Percentiles rank a stretch among this genome's conserved stretches.
These are phyloP conservation scores for Onychorhynchus coronatus DNA, from an alignment of 2,113 vertebrate species.

Conservation along the genomic window DNA sequence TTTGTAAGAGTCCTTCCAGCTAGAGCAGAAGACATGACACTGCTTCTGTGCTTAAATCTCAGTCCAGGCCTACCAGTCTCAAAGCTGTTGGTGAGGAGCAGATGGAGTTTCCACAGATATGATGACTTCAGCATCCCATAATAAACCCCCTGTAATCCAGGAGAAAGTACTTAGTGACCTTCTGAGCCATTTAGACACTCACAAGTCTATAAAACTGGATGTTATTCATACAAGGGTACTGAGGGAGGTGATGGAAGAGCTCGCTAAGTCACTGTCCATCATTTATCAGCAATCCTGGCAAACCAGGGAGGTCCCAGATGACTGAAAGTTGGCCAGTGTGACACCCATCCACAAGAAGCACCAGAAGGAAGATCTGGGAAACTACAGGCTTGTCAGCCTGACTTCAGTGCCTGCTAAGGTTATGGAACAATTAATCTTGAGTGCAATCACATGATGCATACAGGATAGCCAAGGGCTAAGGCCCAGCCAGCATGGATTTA, in stretches of 20 bases:
- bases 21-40: not conserved
- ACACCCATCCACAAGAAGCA: not conserved
- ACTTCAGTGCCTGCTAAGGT: not conserved
- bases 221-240: not conserved
- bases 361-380: not conserved
- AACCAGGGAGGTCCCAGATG: not conserved
- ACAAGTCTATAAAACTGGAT: not conserved
- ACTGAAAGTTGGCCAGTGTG: not conserved
- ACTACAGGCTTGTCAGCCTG: not conserved
- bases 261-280: rapidly evolving
- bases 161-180: not conserved
- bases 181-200: not conserved
- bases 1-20: not conserved
- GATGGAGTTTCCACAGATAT: not conserved
- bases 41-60: not conserved
- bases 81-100: not conserved
- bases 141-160: not conserved
- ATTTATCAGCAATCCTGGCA: not conserved
- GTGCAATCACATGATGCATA: not conserved
- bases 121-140: not conserved
- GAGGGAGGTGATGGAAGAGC: not conserved
- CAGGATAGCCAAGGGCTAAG: not conserved
- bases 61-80: not conserved
- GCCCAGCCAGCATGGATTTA: not conserved
- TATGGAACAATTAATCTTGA: not conserved